These are phyloP conservation scores for Drosophila formosana DNA, from an alignment of 2,888 invertebrate genomes.

Conservation along the genomic window DNA sequence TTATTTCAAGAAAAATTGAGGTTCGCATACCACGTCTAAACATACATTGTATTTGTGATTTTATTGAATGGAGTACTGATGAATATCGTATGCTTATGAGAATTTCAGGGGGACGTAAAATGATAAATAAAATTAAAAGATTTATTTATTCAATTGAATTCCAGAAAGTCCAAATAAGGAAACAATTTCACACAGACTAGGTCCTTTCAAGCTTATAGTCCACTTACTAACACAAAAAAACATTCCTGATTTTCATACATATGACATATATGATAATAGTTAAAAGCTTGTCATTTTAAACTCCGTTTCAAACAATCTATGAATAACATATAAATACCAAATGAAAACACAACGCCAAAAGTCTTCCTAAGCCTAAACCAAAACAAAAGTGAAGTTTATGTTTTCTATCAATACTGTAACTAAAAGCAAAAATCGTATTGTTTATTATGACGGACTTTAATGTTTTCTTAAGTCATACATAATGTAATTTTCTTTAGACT, in stretches of 20 bases:
- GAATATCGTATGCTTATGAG: conserved; percentile 38
- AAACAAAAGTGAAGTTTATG: conserved; percentile 48
- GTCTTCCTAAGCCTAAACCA: conserved; percentile 79
- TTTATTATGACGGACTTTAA: conserved; percentile 6
- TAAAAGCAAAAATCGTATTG: conserved; percentile 2
- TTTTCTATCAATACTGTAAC: conserved; percentile 42
- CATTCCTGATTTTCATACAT: conserved; percentile 67
- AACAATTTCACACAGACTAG: conserved; percentile 3
- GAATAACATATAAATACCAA: conserved; percentile 42
- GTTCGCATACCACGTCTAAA: conserved; percentile 36
- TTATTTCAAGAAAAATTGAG: conserved; percentile 43
- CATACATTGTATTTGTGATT: conserved; percentile 69
- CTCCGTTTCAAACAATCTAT: conserved; percentile 27
- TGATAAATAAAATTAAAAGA: background rate
- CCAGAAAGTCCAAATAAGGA: conserved; percentile 12
- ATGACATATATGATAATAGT: conserved; percentile 34
- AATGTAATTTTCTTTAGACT: conserved; percentile 69
- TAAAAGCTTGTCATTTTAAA: conserved; percentile 27
- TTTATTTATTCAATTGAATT: conserved; percentile 9
- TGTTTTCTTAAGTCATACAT: conserved; percentile 39
- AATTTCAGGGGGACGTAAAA: conserved; percentile 36
- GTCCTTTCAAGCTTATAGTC: conserved; percentile 25
- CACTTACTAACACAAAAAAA: conserved; percentile 47
- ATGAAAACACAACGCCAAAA: conserved; percentile 80
- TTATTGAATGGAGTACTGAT: conserved; percentile 46